Conservation (phyloP, 2,113 vertebrate species). For the Synchiropus splendidus region DNA sequence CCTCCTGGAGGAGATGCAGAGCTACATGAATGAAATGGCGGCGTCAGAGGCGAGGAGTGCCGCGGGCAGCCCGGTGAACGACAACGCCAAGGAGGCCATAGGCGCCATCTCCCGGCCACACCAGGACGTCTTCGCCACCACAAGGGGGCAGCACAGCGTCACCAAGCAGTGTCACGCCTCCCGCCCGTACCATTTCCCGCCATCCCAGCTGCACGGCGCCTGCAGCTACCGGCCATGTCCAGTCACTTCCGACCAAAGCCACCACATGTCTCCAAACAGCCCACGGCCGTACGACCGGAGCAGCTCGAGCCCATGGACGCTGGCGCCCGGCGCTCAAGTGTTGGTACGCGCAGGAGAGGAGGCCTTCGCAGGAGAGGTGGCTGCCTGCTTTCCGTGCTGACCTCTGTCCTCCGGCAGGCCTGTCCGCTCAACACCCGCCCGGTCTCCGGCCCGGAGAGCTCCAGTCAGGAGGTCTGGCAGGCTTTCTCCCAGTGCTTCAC, state of each 20-base stretch:
- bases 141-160: slow-evolving; percentile 46
- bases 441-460: slow-evolving; percentile 52
- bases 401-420: slow-evolving; percentile 46
- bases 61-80: too few species aligned
- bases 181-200: slow-evolving; percentile 53
- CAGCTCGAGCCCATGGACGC: slow-evolving; percentile 53
- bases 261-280: slow-evolving; percentile 39
- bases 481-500: slow-evolving; percentile 74
- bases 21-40: slow-evolving; percentile 77
- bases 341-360: slow-evolving; percentile 48
- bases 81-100: slow-evolving; percentile 64
- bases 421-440: slow-evolving; percentile 71
- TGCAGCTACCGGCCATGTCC: slow-evolving; percentile 53
- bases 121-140: slow-evolving; percentile 56
- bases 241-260: slow-evolving; percentile 41
- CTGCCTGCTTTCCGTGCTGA: neutral
- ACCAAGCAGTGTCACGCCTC: slow-evolving; percentile 33
- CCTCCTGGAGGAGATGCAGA: slow-evolving; percentile 74
- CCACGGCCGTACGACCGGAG: too few species aligned
- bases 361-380: neutral
- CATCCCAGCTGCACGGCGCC: slow-evolving; percentile 19
- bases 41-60: too few species aligned
- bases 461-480: slow-evolving; percentile 71
- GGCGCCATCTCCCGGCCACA: slow-evolving; percentile 67
- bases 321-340: slow-evolving; percentile 62